Evolutionary conservation across 2,113 vertebrate species (phyloP), one percentile per base, ranked within the genome.

Genomic region (Aptenodytes forsteri): DNA sequence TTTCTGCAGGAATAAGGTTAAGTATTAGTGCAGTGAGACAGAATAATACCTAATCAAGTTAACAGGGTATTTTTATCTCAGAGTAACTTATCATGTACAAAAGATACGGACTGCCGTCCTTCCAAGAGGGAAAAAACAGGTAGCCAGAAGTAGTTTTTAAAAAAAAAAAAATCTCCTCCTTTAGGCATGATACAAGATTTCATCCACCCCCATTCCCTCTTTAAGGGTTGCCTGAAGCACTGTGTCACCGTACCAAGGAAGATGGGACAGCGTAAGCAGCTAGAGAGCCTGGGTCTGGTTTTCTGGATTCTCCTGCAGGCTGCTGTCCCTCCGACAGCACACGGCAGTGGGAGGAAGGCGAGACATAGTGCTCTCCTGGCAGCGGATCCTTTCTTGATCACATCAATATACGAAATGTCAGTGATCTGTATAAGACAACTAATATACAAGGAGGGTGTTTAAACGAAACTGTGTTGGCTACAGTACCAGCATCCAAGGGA

Each of bases 321-420:
- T 85, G 50, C 64, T 19, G 52, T 12, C 32, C 34, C 58, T 65
- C 36, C 2, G 1, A 38, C 14, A 75, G 56, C 42, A 29, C 26
- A 21, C 0, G 0, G 30, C 65, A 4, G 2, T 4, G 18, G 29
- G 19, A 91, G 6, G 21, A 62, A 71, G 12, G 40, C 7, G 5
- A 90, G 36, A n/a, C 12, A 76, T 1, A 30, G 21, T 3, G 30
- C 10, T 75, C 34, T 70, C 34, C 70, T n/a, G 40, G 26, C 46
- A 61, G 59, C 3, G 18, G 32, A 18, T 80, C 62, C 21, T 71
- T 70, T 34, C 38, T 50, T 36, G 18, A 50, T 36, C 67, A 42
- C 32, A 47, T 42, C 52, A 17, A 34, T n/a, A 55, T 4, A 61
- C 0, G 2, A n/a, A 34, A 16, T 8, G 7, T 23, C 38, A 79